These are phyloP conservation scores for Cromileptes altivelis DNA, from an alignment of 2,113 vertebrate species.

Conservation along the genomic window DNA sequence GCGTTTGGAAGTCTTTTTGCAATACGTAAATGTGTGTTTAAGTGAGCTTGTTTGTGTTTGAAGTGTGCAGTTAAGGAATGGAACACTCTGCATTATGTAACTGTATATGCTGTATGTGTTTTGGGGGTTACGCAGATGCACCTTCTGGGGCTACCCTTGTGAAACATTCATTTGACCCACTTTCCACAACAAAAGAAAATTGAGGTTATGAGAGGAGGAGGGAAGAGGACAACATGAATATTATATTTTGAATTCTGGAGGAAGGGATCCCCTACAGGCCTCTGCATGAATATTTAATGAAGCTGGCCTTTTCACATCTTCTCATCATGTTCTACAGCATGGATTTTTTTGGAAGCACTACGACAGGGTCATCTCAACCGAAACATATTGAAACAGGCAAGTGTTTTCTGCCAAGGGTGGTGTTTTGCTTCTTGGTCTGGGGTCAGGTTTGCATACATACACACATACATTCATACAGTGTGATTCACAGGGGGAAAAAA, in stretches of 20 bases:
- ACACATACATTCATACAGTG: neutral
- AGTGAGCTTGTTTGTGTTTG: neutral
- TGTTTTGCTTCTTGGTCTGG: neutral
- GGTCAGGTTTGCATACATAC: neutral
- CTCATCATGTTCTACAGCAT: constrained; percentile 24
- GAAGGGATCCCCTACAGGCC: constrained; percentile 51
- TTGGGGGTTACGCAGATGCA: constrained; percentile 1
- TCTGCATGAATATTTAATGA: constrained; percentile 69
- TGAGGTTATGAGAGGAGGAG: constrained; percentile 41
- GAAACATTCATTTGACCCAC: constrained; percentile 60
- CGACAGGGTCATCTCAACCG: neutral
- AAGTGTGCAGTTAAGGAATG: neutral
- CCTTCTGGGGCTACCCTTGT: constrained; percentile 17
- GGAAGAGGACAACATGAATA: constrained; percentile 69
- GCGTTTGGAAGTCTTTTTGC: neutral
- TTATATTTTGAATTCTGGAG: constrained; percentile 64
- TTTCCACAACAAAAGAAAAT: constrained; percentile 54
- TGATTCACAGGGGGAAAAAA: neutral
- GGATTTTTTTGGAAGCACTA: constrained; percentile 31
- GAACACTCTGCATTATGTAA: neutral
- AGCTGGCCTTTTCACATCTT: constrained; percentile 41
- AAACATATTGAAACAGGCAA: constrained; percentile 19
- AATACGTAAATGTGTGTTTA: neutral
- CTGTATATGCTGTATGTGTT: constrained; percentile 13
- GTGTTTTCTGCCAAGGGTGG: too few relatives aligned